A percentile compares a stretch with the other conserved stretches of the same genome.
Conservation (phyloP, 2,113 vertebrate genomes). For the Hyla sarda region DNA sequence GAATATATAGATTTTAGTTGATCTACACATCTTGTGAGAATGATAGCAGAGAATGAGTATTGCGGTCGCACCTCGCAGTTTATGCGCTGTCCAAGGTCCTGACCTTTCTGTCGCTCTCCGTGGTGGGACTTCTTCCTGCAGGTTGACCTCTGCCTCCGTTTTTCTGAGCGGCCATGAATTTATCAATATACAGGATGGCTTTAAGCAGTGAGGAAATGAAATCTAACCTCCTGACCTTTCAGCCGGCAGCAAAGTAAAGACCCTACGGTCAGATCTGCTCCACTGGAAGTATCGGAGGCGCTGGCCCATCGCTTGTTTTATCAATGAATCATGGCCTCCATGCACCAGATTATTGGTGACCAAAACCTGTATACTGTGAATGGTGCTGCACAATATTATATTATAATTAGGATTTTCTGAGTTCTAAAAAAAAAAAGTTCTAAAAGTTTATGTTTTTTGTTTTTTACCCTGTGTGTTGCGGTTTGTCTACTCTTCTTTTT, state of each 20-base stretch:
- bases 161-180: background rate
- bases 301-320: background rate
- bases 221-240: background rate
- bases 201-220: background rate
- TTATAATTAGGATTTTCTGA: too few relatives aligned
- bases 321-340: background rate
- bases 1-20: background rate
- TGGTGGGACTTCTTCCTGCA: too few relatives aligned
- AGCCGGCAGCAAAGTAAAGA: background rate
- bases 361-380: too few relatives aligned
- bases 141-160: background rate
- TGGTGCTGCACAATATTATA: too few relatives aligned
- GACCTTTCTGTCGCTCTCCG: background rate
- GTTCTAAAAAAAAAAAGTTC: too few relatives aligned
- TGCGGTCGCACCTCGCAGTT: background rate
- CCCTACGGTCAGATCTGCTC: background rate
- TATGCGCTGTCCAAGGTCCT: background rate
- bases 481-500: too few relatives aligned
- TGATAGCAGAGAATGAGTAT: too few relatives aligned
- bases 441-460: too few relatives aligned
- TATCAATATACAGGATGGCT: background rate
- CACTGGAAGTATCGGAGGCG: background rate
- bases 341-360: background rate
- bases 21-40: background rate
- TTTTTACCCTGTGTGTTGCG: too few relatives aligned